These are phyloP conservation scores for Platygyra sinensis DNA, from an alignment of 64 coral and sea anemone genomes.

Conservation along the genomic window DNA sequence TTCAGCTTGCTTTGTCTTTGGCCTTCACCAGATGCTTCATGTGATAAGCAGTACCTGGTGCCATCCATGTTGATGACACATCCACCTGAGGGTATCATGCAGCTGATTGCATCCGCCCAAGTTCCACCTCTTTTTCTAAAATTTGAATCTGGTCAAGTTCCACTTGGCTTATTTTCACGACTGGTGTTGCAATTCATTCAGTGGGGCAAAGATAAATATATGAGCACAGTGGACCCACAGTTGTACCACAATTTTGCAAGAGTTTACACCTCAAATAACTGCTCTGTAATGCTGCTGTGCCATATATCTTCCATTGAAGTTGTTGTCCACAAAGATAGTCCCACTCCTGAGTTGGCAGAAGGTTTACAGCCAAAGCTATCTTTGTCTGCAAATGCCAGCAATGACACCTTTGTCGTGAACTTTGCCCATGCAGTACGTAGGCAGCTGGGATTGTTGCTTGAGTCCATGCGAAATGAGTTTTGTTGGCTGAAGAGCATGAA, in stretches of 20 bases:
- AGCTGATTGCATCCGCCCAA: not conserved
- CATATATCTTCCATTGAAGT: not conserved
- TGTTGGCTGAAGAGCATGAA: too few relatives aligned
- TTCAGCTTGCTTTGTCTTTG: constrained; percentile 40
- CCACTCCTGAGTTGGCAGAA: too few relatives aligned
- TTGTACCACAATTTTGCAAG: not conserved
- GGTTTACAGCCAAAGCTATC: too few relatives aligned
- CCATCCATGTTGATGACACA: constrained; percentile 12
- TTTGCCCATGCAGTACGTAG: not conserved
- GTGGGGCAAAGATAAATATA: not conserved
- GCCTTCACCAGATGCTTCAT: not conserved
- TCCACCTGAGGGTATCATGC: not conserved
- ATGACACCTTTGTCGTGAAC: not conserved
- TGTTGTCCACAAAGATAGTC: not conserved
- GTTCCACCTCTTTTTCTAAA: not conserved
- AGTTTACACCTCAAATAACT: not conserved
- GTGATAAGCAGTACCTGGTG: constrained; percentile 10
- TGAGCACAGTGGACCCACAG: not conserved
- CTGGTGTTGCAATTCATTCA: constrained; percentile 21
- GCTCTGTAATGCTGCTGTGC: not conserved
- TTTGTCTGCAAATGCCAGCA: too few relatives aligned
- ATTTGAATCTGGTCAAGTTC: not conserved
- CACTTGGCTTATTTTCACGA: constrained; percentile 24
- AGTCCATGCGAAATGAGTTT: not conserved
- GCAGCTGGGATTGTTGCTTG: not conserved